These are phyloP conservation scores for Atherinomorus stipes DNA, from an alignment of 2,113 vertebrate species.

Conservation along the genomic window DNA sequence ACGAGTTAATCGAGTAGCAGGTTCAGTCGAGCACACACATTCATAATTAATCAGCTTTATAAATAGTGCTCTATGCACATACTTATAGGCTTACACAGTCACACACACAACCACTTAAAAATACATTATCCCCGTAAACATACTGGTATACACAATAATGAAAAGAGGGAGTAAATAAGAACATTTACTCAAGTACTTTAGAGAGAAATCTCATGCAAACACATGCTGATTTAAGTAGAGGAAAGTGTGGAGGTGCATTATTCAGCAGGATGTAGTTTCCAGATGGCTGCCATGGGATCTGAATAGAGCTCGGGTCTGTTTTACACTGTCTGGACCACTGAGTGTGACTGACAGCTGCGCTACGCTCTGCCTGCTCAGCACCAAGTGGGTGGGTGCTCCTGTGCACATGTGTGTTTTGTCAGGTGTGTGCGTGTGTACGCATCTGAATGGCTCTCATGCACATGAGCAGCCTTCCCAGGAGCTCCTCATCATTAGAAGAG, in stretches of 20 bases:
- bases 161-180: background rate
- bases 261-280: constrained; percentile 76
- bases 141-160: constrained; percentile 36
- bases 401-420: constrained; percentile 63
- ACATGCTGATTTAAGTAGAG: constrained; percentile 45
- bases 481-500: constrained; percentile 68
- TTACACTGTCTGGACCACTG: constrained; percentile 78
- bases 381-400: constrained; percentile 67
- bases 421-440: constrained; percentile 58
- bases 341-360: constrained; percentile 81
- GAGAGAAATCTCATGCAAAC: constrained; percentile 34
- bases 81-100: constrained; percentile 20
- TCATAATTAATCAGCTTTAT: constrained; percentile 74
- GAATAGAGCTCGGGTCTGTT: constrained; percentile 75
- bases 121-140: constrained; percentile 30
- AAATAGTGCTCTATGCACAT: constrained; percentile 58
- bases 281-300: constrained; percentile 77
- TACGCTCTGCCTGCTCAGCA: constrained; percentile 73
- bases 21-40: constrained; percentile 70
- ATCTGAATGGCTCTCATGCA: constrained; percentile 51
- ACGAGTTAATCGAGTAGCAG: constrained; percentile 64
- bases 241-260: constrained; percentile 70
- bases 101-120: constrained; percentile 22
- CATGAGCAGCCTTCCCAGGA: constrained; percentile 60
- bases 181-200: constrained; percentile 5